These are phyloP conservation scores for Dyspetes luteomarginatus DNA, from an alignment of 2,888 invertebrate genomes.

Conservation along the genomic window DNA sequence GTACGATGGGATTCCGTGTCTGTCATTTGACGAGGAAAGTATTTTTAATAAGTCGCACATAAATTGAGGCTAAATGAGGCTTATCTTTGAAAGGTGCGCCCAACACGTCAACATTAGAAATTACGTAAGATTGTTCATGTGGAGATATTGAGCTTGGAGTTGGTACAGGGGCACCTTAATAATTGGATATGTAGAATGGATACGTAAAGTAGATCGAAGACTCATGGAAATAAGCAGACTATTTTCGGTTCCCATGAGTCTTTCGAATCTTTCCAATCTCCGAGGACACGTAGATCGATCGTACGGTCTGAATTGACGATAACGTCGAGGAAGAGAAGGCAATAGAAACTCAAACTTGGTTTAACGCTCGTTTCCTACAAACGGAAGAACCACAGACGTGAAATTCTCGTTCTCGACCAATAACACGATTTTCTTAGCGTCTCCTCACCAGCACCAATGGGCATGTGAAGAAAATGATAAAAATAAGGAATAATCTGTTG, in stretches of 20 bases:
- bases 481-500: not conserved
- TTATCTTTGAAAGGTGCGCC: no score
- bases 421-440: constrained; percentile 8
- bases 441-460: not conserved
- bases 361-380: not conserved
- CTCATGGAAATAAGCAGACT: no score
- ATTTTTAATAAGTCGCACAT: no score
- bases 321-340: not conserved
- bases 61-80: no score
- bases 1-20: no score
- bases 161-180: no score
- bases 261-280: not conserved
- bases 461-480: not conserved
- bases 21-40: no score
- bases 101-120: no score
- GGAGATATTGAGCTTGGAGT: no score
- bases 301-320: not conserved
- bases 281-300: not conserved
- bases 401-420: not conserved
- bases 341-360: constrained; percentile 1
- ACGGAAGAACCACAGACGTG: constrained; percentile 15
- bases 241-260: not conserved
- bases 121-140: no score
- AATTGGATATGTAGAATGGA: no score
- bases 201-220: no score